Conservation (phyloP, 2,888 invertebrate genomes). For the Phrixothrix hirtus region DNA sequence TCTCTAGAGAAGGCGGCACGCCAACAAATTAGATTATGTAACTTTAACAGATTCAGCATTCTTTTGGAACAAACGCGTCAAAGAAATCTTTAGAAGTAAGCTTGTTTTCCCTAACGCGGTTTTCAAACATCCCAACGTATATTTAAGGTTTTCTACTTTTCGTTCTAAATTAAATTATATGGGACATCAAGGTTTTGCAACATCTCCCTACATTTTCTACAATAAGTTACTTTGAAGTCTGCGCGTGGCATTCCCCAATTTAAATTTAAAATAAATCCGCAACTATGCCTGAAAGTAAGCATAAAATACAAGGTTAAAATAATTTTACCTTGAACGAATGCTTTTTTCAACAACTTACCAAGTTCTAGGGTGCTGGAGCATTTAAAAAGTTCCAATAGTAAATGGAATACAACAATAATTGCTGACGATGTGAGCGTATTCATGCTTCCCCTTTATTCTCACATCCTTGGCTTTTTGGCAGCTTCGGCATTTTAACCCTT, state of each 20-base stretch:
- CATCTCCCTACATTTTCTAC: slow-evolving; percentile 1
- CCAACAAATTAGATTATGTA: slow-evolving; percentile 24
- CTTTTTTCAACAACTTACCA: slow-evolving; percentile 37
- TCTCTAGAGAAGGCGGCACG: slow-evolving; percentile 15
- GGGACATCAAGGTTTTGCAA: slow-evolving; percentile 11
- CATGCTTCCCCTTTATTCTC: slow-evolving; percentile 41
- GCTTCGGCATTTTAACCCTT: slow-evolving; percentile 31
- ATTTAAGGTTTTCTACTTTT: slow-evolving; percentile 11
- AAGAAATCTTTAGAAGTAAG: slow-evolving; percentile 16
- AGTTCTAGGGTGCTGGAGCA: slow-evolving; percentile 37
- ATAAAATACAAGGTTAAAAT: background rate
- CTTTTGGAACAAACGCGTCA: slow-evolving; percentile 16
- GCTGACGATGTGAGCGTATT: slow-evolving; percentile 40
- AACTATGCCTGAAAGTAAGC: background rate
- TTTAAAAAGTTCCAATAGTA: slow-evolving; percentile 32
- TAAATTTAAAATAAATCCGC: background rate
- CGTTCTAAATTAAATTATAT: slow-evolving; percentile 7
- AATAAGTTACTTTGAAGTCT: slow-evolving; percentile 2
- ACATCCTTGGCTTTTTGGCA: slow-evolving; percentile 37
- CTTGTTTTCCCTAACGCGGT: slow-evolving; percentile 13
- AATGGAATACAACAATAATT: slow-evolving; percentile 33
- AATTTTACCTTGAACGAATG: too few relatives aligned
- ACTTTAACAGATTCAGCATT: slow-evolving; percentile 21
- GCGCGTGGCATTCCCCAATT: background rate
- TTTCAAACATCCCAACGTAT: slow-evolving; percentile 8